A percentile compares a stretch with the other conserved stretches of the same genome.
Conservation (phyloP, 2,888 invertebrate genomes). For the Bombylius discolor region DNA sequence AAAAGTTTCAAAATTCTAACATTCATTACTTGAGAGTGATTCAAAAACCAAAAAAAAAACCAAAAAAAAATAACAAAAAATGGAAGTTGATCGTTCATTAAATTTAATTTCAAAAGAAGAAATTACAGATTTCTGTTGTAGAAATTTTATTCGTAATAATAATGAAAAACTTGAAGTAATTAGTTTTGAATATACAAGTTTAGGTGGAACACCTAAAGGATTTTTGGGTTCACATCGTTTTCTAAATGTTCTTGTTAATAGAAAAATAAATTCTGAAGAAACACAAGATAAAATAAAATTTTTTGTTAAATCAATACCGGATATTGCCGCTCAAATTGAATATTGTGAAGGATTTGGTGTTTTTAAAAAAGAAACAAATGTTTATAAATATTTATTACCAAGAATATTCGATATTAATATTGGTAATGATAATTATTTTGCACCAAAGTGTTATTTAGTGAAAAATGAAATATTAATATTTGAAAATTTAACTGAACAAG, state of each 20-base stretch:
- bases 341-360: conserved; percentile 38
- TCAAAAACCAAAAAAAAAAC: too few species aligned
- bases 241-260: conserved; percentile 22
- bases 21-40: too few species aligned
- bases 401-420: conserved; percentile 25
- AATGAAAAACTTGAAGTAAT: conserved; percentile 18
- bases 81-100: too few species aligned
- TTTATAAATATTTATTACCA: conserved; percentile 37
- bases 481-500: conserved; percentile 34
- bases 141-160: conserved; percentile 14
- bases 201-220: conserved; percentile 26
- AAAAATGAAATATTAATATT: conserved; percentile 34
- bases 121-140: conserved; percentile 21
- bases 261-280: conserved; percentile 12
- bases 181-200: conserved; percentile 20
- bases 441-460: conserved; percentile 35
- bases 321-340: conserved; percentile 38
- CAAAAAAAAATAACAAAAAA: too few species aligned
- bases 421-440: conserved; percentile 20
- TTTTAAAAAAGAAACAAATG: conserved; percentile 38
- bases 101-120: conserved; percentile 8
- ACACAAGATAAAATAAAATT: conserved; percentile 27
- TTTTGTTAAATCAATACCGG: conserved; percentile 49
- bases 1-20: too few species aligned
- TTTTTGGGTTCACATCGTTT: conserved; percentile 29